Base-by-base conservation (phyloP, 2,113 vertebrate genomes). In the Engraulis encrasicolus region DNA sequence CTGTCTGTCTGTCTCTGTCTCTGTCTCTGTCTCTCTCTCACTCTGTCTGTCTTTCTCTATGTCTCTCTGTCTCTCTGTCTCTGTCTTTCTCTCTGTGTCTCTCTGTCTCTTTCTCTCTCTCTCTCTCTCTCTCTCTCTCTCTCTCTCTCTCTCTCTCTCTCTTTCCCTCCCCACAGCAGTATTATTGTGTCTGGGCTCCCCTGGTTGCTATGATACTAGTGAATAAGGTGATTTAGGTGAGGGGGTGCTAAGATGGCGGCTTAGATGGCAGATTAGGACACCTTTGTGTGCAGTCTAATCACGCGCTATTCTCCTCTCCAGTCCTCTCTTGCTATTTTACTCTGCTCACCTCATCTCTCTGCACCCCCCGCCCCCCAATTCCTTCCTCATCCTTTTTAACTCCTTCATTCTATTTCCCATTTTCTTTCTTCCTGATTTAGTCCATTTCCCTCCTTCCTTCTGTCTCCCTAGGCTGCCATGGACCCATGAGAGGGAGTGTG, bases 261-360 rank as follows among this genome's bases (percentile, higher is more conserved):
- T 74, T 31, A 34, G 66, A 74, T 74, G 66, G 34, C 66, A 74
- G 23, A 27, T 74, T 74, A 74, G 66, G 12, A 36, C n/a, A 74
- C 9, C 27, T 15, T 31, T 31, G 27, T 34, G 66, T 15, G 12
- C 31, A 14, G 66, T 14, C 66, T 74, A 74, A 74, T 74, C 12
- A 74, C 66, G 17, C 27, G 17, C 66, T 74, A 31, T 31, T 37
- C n/a, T 58, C 80, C 36, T 50, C 17, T 36, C 6, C 79, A 52
- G 17, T 14, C 79, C 19, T 20, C 18, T 50, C 40, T 52, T 31
- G 1, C 31, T 18, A 52, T 11, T 52, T 1, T 15, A 11, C 58
- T 66, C 23, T 27, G 11, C 6, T 66, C 15, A 66, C 58, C 58
- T 66, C 58, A 27, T n/a, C 58, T 66, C 58, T 66, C 23, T 66